Base-by-base conservation (phyloP, 2,888 invertebrate genomes). In the Odontomyia ornata region DNA sequence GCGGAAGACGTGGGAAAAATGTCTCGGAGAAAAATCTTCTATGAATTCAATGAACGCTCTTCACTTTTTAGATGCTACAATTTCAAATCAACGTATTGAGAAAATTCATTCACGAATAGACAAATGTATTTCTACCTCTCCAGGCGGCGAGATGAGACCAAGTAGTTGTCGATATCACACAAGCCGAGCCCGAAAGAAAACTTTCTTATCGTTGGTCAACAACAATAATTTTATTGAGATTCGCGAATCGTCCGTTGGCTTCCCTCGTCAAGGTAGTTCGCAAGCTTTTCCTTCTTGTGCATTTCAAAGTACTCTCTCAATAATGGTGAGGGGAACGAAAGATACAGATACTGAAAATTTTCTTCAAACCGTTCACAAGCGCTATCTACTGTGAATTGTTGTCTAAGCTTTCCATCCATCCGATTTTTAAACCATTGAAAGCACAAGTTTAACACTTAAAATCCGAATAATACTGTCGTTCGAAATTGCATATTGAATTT, bases 191-290 rank as follows among this genome's bases (percentile, higher is more conserved):
- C 43, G 21, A 67, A 43, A 46, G 67, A 67, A 43, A 67, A 67
- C 67, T 67, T 67, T 67, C 67, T 67, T 67, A 67, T 67, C 30
- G 30, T 7, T 30, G 18, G 56, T 23, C 30, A 30, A 30, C 72
- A 30, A 56, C 23, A 36, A 43, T 67, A 25, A 60, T 15, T 52
- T 25, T 71, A 18, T 52, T 4, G 47, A 52, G 47, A 71, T 71
- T 71, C 69, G 52, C 69, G 30, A 47, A 23, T 13, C n/a, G 64
- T n/a, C 7, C 5, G 30, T 27, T 7, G 13, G 60, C 60, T 23
- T 25, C 25, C 43, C 43, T 18, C 9, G 30, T 27, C 46, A 67
- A 67, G 67, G 67, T 67, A 67, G 4, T n/a, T 43, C 1, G 47
- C 25, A 25, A 71, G 69, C 69, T 71, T 71, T 46, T 47, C 47